phyloP scores from a whole-genome alignment of 2,113 vertebrate species.

The Menura novaehollandiae region DNA sequence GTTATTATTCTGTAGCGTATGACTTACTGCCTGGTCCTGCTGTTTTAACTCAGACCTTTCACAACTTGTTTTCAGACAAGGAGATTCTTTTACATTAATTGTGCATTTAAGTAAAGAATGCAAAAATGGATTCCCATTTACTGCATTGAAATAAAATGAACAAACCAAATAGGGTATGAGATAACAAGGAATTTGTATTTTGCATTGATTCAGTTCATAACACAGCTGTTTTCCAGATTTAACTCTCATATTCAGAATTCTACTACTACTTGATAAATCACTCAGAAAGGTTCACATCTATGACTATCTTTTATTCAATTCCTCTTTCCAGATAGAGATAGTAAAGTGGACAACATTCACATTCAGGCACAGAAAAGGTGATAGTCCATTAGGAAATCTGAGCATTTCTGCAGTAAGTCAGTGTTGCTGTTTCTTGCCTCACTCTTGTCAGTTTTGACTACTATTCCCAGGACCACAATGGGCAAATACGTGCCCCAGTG shows the following conservation, averaged over 20 bases:
- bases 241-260: background rate
- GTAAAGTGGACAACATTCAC: background rate
- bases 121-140: background rate
- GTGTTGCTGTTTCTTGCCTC: background rate
- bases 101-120: background rate
- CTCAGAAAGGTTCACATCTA: background rate
- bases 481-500: background rate
- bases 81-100: background rate
- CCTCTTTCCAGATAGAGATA: background rate
- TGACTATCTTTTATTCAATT: background rate
- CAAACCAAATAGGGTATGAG: background rate
- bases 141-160: background rate
- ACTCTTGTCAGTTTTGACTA: background rate
- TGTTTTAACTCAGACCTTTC: slow-evolving; percentile 13
- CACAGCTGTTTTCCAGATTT: slow-evolving; percentile 46
- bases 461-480: background rate
- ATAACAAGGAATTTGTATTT: slow-evolving; percentile 18
- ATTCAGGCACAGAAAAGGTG: slow-evolving; percentile 3
- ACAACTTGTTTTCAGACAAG: background rate
- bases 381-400: background rate
- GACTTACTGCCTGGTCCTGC: background rate
- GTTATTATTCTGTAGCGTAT: background rate
- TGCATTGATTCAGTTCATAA: background rate
- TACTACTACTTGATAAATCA: slow-evolving; percentile 32
- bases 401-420: background rate